phyloP scores from a whole-genome alignment of 2,888 invertebrate species.

The Malacosoma neustria region DNA sequence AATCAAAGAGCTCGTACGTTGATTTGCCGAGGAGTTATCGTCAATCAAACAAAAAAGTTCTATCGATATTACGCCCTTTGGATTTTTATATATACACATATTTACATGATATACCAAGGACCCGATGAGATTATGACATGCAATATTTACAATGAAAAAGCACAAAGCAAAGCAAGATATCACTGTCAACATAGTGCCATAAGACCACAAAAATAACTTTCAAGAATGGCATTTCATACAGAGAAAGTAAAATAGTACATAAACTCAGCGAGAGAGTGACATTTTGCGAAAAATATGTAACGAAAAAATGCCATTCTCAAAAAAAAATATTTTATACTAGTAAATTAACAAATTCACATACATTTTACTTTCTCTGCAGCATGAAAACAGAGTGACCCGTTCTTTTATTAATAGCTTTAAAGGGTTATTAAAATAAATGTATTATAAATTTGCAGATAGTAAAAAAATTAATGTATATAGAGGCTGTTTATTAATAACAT shows the following conservation, averaged over 20 bases:
- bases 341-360: constrained; percentile 31
- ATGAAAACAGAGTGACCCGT: constrained; percentile 26
- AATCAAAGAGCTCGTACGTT: too few relatives aligned
- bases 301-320: constrained; percentile 41
- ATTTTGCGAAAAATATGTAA: constrained; percentile 16
- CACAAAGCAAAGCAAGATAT: not conserved
- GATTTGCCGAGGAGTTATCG: too few relatives aligned
- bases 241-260: constrained; percentile 50
- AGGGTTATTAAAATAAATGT: too few relatives aligned
- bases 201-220: constrained; percentile 6
- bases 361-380: constrained; percentile 71
- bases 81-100: too few relatives aligned
- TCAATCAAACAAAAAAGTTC: too few relatives aligned
- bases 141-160: not conserved
- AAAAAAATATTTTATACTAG: constrained; percentile 2
- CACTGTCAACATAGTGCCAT: not conserved
- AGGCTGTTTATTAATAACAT: too few relatives aligned
- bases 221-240: constrained; percentile 46
- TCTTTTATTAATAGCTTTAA: too few relatives aligned
- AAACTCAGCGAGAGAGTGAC: constrained; percentile 19
- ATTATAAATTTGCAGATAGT: too few relatives aligned
- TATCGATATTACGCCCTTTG: too few relatives aligned
- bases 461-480: too few relatives aligned
- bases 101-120: too few relatives aligned
- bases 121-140: too few relatives aligned